Evolutionary conservation across 1,140 invertebrate genomes (phyloP).

Genomic region (Euwallacea fornicatus): DNA sequence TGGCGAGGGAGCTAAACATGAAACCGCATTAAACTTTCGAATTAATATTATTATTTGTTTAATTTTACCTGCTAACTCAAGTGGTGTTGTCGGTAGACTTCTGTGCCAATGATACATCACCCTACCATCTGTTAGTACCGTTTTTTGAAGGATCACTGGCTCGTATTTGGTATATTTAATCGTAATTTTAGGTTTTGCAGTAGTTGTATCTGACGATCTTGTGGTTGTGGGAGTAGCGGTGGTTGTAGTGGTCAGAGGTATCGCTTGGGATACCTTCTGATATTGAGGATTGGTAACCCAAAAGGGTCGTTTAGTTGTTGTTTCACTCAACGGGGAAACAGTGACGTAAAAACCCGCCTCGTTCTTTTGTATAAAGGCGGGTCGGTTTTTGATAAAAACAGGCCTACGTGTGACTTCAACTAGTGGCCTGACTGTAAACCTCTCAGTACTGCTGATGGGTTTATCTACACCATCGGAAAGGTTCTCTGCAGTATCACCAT

Average conservation of each 20-base stretch:
- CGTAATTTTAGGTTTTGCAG: slow-evolving; percentile 28
- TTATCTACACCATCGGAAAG: slow-evolving; percentile 1
- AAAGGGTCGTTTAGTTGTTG: slow-evolving; percentile 15
- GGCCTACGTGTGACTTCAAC: slow-evolving; percentile 30
- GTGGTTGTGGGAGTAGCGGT: neutral
- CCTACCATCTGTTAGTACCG: slow-evolving; percentile 44
- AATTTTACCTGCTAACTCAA: slow-evolving; percentile 34
- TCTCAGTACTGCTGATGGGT: slow-evolving; percentile 1
- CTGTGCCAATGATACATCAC: slow-evolving; percentile 47
- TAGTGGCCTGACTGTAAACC: neutral
- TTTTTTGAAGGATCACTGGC: slow-evolving; percentile 48
- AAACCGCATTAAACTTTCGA: too few relatives aligned
- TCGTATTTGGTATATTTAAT: slow-evolving; percentile 46
- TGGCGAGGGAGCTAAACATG: neutral
- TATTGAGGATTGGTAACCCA: slow-evolving; percentile 13
- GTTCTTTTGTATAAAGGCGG: slow-evolving; percentile 29
- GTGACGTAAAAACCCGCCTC: slow-evolving; percentile 36
- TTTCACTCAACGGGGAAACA: slow-evolving; percentile 8
- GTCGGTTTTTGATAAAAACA: slow-evolving; percentile 34
- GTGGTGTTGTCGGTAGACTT: slow-evolving; percentile 41
- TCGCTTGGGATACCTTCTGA: neutral
- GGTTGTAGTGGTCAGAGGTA: neutral
- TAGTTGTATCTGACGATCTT: slow-evolving; percentile 13
- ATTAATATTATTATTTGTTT: too few relatives aligned
- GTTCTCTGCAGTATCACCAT: neutral